These are phyloP conservation scores for Macrosteles quadrilineatus DNA, from an alignment of 1,140 invertebrate species.

Conservation along the genomic window DNA sequence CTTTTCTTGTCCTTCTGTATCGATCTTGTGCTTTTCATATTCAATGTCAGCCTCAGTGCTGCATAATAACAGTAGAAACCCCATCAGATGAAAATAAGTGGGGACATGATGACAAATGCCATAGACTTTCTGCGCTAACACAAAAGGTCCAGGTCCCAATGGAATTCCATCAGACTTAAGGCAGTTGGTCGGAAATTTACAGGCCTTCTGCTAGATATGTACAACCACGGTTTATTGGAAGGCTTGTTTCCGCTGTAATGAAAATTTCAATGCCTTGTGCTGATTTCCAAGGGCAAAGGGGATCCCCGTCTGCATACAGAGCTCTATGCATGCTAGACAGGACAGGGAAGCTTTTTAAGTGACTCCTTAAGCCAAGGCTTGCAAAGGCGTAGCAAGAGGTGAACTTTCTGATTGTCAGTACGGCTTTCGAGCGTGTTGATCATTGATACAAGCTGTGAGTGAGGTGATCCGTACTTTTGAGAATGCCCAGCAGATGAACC, in stretches of 20 bases:
- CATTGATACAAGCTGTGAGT: neutral
- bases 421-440: too few species aligned
- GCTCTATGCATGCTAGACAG: too few species aligned
- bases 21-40: too few species aligned
- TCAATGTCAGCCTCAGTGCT: too few species aligned
- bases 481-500: neutral
- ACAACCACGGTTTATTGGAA: neutral
- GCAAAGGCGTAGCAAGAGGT: too few species aligned
- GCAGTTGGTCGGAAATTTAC: neutral
- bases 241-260: neutral
- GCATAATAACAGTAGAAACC: too few species aligned
- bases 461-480: neutral
- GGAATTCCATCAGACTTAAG: neutral
- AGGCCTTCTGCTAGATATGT: neutral
- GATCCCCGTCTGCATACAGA: too few species aligned
- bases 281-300: too few species aligned
- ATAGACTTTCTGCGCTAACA: neutral
- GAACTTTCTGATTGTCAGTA: too few species aligned
- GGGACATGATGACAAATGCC: neutral
- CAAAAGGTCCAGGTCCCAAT: neutral
- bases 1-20: too few species aligned
- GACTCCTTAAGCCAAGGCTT: neutral
- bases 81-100: too few species aligned
- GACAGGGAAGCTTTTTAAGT: neutral
- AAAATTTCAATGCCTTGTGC: neutral